Base-by-base conservation (phyloP, 2,888 invertebrate species). In the Drosophila robusta region DNA sequence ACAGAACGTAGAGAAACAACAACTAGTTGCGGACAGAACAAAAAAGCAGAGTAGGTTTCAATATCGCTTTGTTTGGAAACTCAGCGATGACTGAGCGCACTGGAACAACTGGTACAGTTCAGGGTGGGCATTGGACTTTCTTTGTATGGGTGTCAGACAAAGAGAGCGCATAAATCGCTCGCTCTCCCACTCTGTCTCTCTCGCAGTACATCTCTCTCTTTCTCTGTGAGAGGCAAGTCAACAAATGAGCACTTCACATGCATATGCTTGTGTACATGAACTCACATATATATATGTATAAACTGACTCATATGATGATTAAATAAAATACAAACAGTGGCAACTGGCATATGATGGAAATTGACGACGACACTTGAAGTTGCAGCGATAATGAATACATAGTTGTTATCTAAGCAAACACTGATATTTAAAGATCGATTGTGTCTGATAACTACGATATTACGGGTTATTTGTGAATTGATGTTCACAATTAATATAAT, bases 51-150 rank as follows among this genome's bases (percentile, higher is more conserved):
- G 22, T 29, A 44, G 39, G 38, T 12, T 41, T 55, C 18, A 49
- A 72, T 22, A 50, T 50, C 32, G 73, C 74, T 73, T 66, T 66
- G 78, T 61, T 78, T 73, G 52, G n/a, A 14, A 29, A 61, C 56
- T 22, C 66, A n/a, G 24, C 74, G 61, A 50, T 57, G 78, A 51
- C 67, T 66, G 78, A 66, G 29, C 51, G 22, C 42, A 46, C n/a
- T 38, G 58, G 12, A 38, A 36, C 66, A 60, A 26, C 22, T 34
- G 18, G 45, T 41, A 41, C 34, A 46, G 50, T 63, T 54, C 51
- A 49, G 56, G 41, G 32, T 52, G n/a, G 46, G 51, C 45, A 39
- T 36, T 64, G 6, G 14, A 26, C 18, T 16, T 51, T 42, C 73
- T 56, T 73, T 73, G 78, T 77, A n/a, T 73, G 32, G 6, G 46